Evolutionary conservation across 2,113 vertebrate species (phyloP), one percentile per base, ranked within the genome.

Genomic region (Hippoglossus stenolepis): DNA sequence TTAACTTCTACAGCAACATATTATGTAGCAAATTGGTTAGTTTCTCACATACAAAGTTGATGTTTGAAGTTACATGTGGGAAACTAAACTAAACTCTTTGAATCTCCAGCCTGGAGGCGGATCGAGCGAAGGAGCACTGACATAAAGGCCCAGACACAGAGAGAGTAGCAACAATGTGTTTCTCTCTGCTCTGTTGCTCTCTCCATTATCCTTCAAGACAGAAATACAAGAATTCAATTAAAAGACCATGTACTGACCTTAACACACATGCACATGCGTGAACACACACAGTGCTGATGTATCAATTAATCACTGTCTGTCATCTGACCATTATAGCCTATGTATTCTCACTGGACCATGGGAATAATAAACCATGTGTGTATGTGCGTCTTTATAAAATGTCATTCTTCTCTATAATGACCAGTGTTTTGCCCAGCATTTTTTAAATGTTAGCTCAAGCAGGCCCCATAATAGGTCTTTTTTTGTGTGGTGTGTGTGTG

Each of bases 231-330:
- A 88, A 91, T 91, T 92, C 80, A 92, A 93, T 93, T 92, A 91
- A 92, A 90, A 91, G 88, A 89, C 73, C 85, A 90, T 93, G 90
- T 92, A 88, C 80, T 90, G 91, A 92, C 92, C 92, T 93, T 92
- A 91, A 85, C 78, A 80, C 81, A 84, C 80, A 66, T 58, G 54
- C 85, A 87, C 82, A 76, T 76, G 58, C 64, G 2, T 77, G 77
- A 73, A 68, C 74, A 78, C 83, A 65, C 83, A 65, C 65, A 57
- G 35, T 57, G 70, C 80, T 84, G 86, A 88, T 57, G 77, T 82
- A 87, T 90, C 91, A 91, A 91, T 92, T 92, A 87, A 92, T 92
- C 90, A 91, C 80, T 75, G 81, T 86, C 86, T 86, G 87, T 84
- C 91, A 88, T 56, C 80, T 90, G 75, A 89, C 86, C 80, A 82